Conservation (phyloP, 2,888 invertebrate genomes). For the Drosophila gaucha region DNA sequence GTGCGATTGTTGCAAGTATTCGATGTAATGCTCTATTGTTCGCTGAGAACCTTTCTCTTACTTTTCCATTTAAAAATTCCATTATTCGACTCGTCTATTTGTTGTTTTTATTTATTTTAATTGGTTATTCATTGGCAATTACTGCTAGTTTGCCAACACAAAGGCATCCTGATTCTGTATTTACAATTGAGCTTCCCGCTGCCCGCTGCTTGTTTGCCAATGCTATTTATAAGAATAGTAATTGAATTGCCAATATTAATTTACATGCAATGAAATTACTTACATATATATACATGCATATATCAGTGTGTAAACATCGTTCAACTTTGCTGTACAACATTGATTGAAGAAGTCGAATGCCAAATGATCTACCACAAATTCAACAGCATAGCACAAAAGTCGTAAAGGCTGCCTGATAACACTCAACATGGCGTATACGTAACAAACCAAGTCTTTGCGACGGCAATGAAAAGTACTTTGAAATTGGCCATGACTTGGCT, state of each 20-base stretch:
- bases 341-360: conserved; percentile 4
- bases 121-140: conserved; percentile 70
- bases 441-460: no score
- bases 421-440: conserved; percentile 42
- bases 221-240: conserved; percentile 36
- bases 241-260: conserved; percentile 44
- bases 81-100: conserved; percentile 52
- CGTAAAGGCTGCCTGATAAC: conserved; percentile 34
- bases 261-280: conserved; percentile 26
- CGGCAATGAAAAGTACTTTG: conserved; percentile 30
- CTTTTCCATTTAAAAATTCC: conserved; percentile 43
- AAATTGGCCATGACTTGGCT: conserved; percentile 52
- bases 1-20: conserved; percentile 23
- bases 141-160: conserved; percentile 19
- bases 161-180: conserved; percentile 19
- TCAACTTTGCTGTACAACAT: background rate
- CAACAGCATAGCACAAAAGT: conserved; percentile 40
- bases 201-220: conserved; percentile 13
- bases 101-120: conserved; percentile 53
- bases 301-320: background rate
- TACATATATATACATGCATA: no score
- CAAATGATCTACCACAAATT: conserved; percentile 16
- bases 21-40: background rate
- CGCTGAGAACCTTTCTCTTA: background rate
- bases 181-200: conserved; percentile 11